phyloP scores from a whole-genome alignment of 2,888 invertebrate species.

The Pristionchus entomophagus region DNA sequence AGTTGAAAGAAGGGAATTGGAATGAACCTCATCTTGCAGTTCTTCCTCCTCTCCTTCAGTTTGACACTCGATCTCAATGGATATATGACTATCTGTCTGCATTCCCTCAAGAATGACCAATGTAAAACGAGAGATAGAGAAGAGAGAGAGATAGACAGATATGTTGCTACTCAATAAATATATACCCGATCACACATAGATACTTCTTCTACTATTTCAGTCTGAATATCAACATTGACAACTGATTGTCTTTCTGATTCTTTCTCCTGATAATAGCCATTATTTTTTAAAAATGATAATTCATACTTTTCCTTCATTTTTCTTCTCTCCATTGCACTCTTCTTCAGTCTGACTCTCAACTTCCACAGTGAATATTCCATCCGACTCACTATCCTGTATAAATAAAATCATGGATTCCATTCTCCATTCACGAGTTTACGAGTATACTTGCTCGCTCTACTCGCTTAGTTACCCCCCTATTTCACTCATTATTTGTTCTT shows the following conservation, averaged over 20 bases:
- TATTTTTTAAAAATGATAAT: neutral
- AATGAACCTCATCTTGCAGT: neutral
- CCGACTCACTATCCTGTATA: neutral
- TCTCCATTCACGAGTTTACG: neutral
- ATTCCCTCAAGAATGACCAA: neutral
- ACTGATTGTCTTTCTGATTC: neutral
- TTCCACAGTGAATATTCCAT: neutral
- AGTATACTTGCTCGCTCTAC: too few relatives aligned
- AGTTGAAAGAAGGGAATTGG: neutral
- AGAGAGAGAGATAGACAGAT: too few relatives aligned
- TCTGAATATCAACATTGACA: neutral
- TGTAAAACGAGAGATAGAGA: neutral
- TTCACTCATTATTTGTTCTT: too few relatives aligned
- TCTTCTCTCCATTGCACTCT: neutral
- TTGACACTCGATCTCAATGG: neutral
- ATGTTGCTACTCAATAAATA: too few relatives aligned
- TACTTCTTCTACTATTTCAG: neutral
- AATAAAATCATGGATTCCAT: neutral
- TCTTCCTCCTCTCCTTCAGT: neutral
- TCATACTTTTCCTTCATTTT: neutral
- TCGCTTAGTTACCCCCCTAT: too few relatives aligned
- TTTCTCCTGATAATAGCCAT: neutral
- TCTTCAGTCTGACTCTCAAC: neutral
- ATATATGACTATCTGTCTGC: neutral
- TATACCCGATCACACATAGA: neutral